Base-by-base conservation (phyloP, 1,140 invertebrate genomes). In the Diabrotica virgifera region DNA sequence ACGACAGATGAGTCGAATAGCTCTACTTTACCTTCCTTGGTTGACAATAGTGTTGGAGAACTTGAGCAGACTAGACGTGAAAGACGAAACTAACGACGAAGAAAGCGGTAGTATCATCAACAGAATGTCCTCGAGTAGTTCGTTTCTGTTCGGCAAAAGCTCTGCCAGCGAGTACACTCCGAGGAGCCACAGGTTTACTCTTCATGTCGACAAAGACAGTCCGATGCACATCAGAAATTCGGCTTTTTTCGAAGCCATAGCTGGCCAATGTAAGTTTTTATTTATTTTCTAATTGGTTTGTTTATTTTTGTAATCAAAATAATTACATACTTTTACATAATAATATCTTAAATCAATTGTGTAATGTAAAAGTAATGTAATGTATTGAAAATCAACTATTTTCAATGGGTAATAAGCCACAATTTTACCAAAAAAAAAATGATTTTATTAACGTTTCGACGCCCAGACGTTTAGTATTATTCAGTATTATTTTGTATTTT, bases 1-100 rank as follows among this genome's bases (percentile, higher is more conserved):
- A 69, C 89, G 89, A 54, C 89, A 93, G 75, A 87, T 96, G 73
- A 89, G 89, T 6, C 83, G 95, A 61, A 93, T 98, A 62, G 91
- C 94, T 0, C 85, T 91, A 6, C 82, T 98, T 40, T 98, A 98
- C 76, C 85, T 96, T 52, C 96, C 96, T 0, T 91, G 95, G 85
- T 83, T 98, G 40, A 86, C 88, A 1, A 87, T 98, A 55, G 88
- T 96, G 2, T 81, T 95, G 70, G 93, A 95, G 67, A 93, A 94
- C 81, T 79, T 93, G 46, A 81, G 85, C 63, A 78, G 87, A 52
- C 80, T 94, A n/a, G 80, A 76, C 62, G 72, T 66, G 77, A 81
- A 63, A 59, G 77, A 40, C 65, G 74, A 67, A 65, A 79, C 64
- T 56, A 74, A 62, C 57, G 74, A 62, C 12, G 76, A 78, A 52